phyloP scores from a whole-genome alignment of 2,113 vertebrate genomes.

The Vulpes lagopus region DNA sequence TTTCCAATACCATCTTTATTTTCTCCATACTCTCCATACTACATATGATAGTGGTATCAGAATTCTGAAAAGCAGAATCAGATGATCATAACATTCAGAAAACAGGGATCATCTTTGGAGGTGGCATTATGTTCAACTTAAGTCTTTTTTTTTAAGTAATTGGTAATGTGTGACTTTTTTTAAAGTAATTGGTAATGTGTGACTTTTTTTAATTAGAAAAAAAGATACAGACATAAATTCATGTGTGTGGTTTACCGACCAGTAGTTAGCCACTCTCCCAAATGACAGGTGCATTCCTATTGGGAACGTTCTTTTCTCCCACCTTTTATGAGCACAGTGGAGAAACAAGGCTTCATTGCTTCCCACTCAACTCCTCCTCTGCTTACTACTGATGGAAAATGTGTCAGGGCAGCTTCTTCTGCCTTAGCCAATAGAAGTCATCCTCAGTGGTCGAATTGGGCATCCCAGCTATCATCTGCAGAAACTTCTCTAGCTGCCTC shows the following conservation, averaged over 20 bases:
- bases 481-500: background rate
- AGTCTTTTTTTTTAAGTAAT: background rate
- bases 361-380: background rate
- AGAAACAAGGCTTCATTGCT: background rate
- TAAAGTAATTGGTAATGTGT: background rate
- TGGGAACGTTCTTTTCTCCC: background rate
- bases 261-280: background rate
- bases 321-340: background rate
- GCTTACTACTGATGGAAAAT: background rate
- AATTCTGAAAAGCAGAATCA: background rate
- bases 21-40: background rate
- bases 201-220: constrained; percentile 23
- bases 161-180: background rate
- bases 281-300: background rate
- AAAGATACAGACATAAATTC: background rate
- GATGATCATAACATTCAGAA: background rate
- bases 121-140: background rate
- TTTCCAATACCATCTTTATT: background rate
- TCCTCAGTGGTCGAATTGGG: background rate
- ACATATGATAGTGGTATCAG: background rate
- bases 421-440: background rate
- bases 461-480: background rate
- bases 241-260: background rate
- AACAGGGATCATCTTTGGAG: background rate
- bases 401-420: background rate